phyloP scores from a whole-genome alignment of 2,113 vertebrate species.

The Cettia cetti region DNA sequence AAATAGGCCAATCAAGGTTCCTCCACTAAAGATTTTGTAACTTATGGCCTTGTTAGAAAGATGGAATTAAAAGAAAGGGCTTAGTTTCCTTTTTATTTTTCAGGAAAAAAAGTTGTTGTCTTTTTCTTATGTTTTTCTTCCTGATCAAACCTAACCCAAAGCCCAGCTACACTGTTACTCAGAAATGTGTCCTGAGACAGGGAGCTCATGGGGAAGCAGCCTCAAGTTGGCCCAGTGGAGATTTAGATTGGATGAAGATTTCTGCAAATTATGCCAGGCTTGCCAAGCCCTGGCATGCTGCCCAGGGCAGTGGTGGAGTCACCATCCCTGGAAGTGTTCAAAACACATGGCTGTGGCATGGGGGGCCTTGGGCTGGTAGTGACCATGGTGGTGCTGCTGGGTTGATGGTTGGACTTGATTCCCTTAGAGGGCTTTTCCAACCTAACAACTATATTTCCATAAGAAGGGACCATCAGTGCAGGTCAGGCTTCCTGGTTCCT shows the following conservation, averaged over 20 bases:
- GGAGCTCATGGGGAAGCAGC: neutral
- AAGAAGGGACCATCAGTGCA: neutral
- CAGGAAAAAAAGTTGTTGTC: neutral
- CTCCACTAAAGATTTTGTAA: conserved; percentile 7
- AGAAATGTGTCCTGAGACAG: neutral
- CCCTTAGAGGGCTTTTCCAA: neutral
- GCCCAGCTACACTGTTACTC: neutral
- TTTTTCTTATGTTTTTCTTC: neutral
- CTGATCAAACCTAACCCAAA: neutral
- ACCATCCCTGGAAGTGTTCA: neutral
- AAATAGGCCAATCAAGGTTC: conserved; percentile 33
- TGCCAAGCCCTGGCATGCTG: neutral
- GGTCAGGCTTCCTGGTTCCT: neutral
- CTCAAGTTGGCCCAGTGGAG: neutral
- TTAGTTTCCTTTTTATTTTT: neutral
- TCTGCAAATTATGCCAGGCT: neutral
- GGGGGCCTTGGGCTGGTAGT: too few species aligned
- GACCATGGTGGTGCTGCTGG: neutral
- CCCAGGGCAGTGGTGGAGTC: neutral
- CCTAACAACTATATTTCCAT: too few species aligned
- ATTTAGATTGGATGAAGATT: neutral
- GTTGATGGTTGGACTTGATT: neutral
- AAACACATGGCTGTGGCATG: accelerated
- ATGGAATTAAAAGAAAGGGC: neutral
- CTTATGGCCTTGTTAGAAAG: conserved; percentile 13